Conservation (phyloP, 2,113 vertebrate species). For the Leucosticte australis region DNA sequence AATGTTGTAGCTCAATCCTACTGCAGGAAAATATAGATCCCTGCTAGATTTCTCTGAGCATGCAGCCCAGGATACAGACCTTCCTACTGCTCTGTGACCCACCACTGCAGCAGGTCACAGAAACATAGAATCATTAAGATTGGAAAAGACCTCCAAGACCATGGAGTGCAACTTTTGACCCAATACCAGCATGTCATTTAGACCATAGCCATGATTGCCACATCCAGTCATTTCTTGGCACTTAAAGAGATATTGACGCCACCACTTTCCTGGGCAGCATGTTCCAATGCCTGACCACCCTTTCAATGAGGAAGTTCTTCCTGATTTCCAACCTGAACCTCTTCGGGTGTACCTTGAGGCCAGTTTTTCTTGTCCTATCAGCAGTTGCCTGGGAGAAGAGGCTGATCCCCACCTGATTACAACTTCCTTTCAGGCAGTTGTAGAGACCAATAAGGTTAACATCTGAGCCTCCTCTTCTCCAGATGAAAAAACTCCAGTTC, state of each 20-base stretch:
- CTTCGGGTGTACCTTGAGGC: not conserved
- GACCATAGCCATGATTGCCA: not conserved
- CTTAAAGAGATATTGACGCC: not conserved
- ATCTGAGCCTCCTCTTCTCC: not conserved
- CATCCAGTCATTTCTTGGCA: not conserved
- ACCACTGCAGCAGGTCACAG: not conserved
- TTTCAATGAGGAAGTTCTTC: not conserved
- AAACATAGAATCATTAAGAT: not conserved
- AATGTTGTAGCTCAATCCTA: not conserved
- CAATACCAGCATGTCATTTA: not conserved
- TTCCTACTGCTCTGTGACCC: not conserved
- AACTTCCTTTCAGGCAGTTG: not conserved
- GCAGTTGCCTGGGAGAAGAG: not conserved
- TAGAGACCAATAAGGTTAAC: not conserved
- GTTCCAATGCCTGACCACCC: not conserved
- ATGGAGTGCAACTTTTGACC: not conserved
- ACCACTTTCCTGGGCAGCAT: not conserved
- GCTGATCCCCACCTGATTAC: not conserved
- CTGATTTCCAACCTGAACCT: not conserved
- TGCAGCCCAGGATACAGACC: not conserved
- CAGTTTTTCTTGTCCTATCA: not conserved
- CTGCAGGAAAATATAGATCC: not conserved
- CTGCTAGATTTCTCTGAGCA: not conserved
- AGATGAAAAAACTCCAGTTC: not conserved
- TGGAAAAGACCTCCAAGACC: not conserved